Conservation (phyloP, 1,140 invertebrate genomes). For the Batillaria attramentaria region DNA sequence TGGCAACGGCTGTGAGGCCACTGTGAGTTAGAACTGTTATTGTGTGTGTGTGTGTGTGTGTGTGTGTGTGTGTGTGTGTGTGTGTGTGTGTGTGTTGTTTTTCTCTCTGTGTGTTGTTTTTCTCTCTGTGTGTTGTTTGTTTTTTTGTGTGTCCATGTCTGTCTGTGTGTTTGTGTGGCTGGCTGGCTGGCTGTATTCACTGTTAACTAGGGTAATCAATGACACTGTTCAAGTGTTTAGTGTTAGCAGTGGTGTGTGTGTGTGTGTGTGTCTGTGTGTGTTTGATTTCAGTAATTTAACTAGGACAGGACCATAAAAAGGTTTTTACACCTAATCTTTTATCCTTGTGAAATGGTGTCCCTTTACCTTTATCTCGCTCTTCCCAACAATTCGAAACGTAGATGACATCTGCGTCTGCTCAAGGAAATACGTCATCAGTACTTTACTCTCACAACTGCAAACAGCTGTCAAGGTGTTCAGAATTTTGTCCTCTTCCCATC, state of each 20-base stretch:
- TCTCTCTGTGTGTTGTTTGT: background rate
- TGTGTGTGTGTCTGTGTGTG: no score
- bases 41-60: background rate
- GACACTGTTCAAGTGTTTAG: no score
- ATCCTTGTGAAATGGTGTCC: no score
- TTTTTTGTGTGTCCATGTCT: background rate
- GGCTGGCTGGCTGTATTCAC: no score
- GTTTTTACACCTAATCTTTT: no score
- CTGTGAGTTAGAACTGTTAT: slow-evolving; percentile 50
- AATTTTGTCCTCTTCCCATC: background rate
- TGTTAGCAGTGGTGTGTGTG: no score
- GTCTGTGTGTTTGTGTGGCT: background rate
- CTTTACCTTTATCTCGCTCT: no score
- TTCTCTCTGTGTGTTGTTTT: background rate
- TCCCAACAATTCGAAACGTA: no score
- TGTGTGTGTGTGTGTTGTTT: background rate
- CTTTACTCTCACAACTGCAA: background rate
- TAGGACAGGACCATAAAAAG: no score
- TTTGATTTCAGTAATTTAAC: no score
- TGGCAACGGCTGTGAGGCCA: slow-evolving; percentile 71
- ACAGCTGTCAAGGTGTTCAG: background rate
- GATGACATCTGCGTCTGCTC: no score
- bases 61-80: background rate
- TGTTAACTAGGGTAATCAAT: no score
- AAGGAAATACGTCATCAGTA: background rate